Conservation (phyloP, 2,113 vertebrate genomes). For the Muscicapa adusta region DNA sequence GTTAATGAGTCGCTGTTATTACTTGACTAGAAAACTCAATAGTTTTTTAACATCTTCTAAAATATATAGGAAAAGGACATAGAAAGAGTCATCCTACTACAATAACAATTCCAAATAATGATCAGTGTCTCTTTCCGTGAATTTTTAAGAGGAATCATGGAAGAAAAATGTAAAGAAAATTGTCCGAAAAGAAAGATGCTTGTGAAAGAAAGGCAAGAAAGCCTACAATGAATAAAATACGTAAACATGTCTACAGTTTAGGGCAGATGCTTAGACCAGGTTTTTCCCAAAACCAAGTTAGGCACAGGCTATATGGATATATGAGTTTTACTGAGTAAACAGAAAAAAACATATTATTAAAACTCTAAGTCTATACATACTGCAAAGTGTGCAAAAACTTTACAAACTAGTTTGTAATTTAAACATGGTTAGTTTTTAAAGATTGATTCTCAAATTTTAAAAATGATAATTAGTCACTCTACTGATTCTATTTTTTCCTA, state of each 20-base stretch:
- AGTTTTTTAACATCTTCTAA: not conserved
- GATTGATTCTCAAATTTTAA: not conserved
- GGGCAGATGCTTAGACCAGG: not conserved
- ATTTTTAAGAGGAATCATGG: not conserved
- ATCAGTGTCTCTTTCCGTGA: not conserved
- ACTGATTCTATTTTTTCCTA: not conserved
- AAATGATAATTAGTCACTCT: not conserved
- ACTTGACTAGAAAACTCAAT: not conserved
- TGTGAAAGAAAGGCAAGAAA: not conserved
- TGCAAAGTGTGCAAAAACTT: not conserved
- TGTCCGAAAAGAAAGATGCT: not conserved
- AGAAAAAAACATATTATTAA: not conserved
- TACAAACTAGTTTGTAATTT: not conserved
- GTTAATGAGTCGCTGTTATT: not conserved
- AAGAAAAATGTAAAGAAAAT: not conserved
- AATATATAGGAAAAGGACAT: not conserved
- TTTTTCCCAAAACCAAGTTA: not conserved
- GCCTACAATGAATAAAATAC: not conserved
- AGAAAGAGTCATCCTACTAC: not conserved
- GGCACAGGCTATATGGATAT: not conserved
- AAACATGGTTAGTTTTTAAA: not conserved
- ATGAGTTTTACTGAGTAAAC: not conserved
- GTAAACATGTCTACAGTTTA: not conserved
- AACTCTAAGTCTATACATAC: not conserved
- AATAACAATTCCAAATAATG: not conserved